phyloP scores from a whole-genome alignment of 2,113 vertebrate species.

The Mus spicilegus region DNA sequence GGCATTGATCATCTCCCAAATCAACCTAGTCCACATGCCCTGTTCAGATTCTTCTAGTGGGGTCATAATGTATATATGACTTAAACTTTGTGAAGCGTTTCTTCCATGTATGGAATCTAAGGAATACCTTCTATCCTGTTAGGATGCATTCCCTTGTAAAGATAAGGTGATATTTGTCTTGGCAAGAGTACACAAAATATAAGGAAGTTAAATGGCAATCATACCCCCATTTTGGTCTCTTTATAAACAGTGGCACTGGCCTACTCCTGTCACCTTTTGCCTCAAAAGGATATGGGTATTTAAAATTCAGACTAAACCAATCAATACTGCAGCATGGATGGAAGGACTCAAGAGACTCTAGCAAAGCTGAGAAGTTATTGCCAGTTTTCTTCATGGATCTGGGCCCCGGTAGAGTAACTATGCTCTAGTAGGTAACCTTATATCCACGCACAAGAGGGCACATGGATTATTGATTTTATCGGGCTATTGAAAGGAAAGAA shows the following conservation, averaged over 20 bases:
- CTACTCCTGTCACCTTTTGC: not conserved
- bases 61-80: not conserved
- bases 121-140: not conserved
- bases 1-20: not conserved
- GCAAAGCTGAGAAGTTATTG: not conserved
- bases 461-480: not conserved
- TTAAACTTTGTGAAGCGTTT: not conserved
- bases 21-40: not conserved
- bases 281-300: not conserved
- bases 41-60: not conserved
- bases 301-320: not conserved
- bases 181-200: not conserved
- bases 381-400: not conserved
- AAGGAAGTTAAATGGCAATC: not conserved
- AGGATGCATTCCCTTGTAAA: not conserved
- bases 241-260: not conserved
- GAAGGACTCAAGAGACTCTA: not conserved
- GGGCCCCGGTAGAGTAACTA: not conserved
- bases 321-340: not conserved
- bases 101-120: not conserved
- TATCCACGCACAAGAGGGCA: not conserved
- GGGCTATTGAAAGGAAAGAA: too few relatives aligned
- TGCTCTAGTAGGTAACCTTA: too few relatives aligned
- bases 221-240: not conserved
- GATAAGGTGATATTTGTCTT: not conserved